Percentiles rank a stretch among this genome's conserved stretches.
These are phyloP conservation scores for Microtus pennsylvanicus DNA, from an alignment of 2,113 vertebrate genomes.

Conservation along the genomic window DNA sequence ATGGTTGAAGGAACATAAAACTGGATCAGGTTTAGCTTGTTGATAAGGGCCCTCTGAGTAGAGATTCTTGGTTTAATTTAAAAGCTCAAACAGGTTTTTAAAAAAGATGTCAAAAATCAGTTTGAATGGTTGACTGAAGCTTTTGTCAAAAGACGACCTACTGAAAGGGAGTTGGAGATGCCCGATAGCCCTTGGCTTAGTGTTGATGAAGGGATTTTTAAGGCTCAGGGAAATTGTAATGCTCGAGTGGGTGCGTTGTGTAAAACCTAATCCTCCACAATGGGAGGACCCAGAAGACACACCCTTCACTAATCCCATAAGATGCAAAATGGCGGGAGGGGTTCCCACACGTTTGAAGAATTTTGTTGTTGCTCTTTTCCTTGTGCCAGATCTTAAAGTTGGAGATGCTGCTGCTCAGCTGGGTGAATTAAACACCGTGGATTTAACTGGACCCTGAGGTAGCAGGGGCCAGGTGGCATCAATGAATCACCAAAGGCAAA, in stretches of 20 bases:
- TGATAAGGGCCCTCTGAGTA: background rate
- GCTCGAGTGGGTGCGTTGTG: background rate
- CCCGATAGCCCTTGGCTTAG: background rate
- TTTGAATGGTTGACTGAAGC: background rate
- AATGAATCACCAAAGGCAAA: too few relatives aligned
- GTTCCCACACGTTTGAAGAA: background rate
- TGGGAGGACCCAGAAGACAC: background rate
- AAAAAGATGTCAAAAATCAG: too few relatives aligned
- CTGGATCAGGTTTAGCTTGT: background rate
- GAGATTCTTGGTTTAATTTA: too few relatives aligned
- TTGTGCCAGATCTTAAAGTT: background rate
- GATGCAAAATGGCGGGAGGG: background rate
- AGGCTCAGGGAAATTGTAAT: background rate
- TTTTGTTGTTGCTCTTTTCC: background rate
- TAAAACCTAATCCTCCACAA: background rate
- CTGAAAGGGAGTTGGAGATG: background rate
- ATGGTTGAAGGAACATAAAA: background rate
- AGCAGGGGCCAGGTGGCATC: too few relatives aligned
- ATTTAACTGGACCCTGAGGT: too few relatives aligned
- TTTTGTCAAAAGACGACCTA: background rate
- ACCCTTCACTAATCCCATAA: background rate
- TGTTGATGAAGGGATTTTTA: background rate
- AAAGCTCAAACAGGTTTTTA: too few relatives aligned
- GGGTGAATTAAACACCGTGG: too few relatives aligned
- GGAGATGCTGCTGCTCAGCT: too few relatives aligned